Conservation (phyloP, 1,140 invertebrate genomes). For the Pseudomyrmex cubaensis region DNA sequence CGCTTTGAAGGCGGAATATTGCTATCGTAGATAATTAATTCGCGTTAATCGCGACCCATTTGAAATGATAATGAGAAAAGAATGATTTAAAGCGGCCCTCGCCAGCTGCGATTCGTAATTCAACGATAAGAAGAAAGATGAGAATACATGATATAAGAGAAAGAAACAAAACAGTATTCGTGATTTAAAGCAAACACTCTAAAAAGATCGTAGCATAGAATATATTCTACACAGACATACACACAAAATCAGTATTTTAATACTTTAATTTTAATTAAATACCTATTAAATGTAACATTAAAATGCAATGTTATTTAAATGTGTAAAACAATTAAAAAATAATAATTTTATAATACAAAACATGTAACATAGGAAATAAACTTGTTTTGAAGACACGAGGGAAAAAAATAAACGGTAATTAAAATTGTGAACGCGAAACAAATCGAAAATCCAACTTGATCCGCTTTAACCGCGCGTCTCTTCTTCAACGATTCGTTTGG, state of each 20-base stretch:
- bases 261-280: too few relatives aligned
- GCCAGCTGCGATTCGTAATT: conserved; percentile 47
- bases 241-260: too few relatives aligned
- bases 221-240: neutral
- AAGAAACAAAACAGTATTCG: neutral
- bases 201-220: neutral
- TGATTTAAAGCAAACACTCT: neutral
- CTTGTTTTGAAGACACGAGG: neutral
- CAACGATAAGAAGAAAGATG: conserved; percentile 32
- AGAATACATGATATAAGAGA: conserved; percentile 8
- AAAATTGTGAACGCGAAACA: conserved; percentile 32
- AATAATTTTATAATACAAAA: neutral
- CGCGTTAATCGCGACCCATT: conserved; percentile 76
- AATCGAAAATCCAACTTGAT: conserved; percentile 48
- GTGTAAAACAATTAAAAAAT: neutral
- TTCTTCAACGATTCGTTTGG: conserved; percentile 29
- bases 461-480: conserved; percentile 18
- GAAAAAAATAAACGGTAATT: conserved; percentile 3
- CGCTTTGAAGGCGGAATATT: conserved; percentile 63
- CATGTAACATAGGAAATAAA: neutral
- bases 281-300: too few relatives aligned
- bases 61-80: conserved; percentile 74
- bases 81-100: conserved; percentile 64
- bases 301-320: too few relatives aligned
- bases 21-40: conserved; percentile 75